A percentile compares a stretch with the other conserved stretches of the same genome.
These are phyloP conservation scores for Hydriomena furcata DNA, from an alignment of 2,888 invertebrate species.

Conservation along the genomic window DNA sequence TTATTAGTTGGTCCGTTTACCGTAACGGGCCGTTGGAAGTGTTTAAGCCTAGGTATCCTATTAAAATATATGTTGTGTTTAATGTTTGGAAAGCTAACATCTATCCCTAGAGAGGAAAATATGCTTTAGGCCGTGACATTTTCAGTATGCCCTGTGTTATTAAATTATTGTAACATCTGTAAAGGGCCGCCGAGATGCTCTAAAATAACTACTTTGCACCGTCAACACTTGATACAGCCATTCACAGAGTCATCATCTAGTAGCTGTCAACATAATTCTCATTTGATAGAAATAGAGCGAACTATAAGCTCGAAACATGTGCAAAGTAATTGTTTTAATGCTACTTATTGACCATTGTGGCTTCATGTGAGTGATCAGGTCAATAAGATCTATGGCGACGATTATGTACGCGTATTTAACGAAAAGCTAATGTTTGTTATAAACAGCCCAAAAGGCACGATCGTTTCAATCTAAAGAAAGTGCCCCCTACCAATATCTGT, in stretches of 20 bases:
- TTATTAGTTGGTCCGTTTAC: background rate
- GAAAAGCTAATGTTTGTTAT: conserved; percentile 4
- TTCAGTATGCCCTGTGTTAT: background rate
- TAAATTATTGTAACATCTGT: background rate
- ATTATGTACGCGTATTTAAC: too few relatives aligned
- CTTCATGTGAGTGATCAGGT: background rate
- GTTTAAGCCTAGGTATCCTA: conserved; percentile 11
- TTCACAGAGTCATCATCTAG: background rate
- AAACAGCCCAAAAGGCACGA: background rate
- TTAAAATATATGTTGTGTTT: background rate
- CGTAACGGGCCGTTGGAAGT: background rate
- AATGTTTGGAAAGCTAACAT: background rate
- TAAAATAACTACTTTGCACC: conserved; percentile 36
- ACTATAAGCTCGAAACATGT: conserved; percentile 17
- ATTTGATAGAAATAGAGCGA: background rate
- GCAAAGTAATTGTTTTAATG: conserved; percentile 35
- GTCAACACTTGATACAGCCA: conserved; percentile 9
- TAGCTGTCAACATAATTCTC: background rate
- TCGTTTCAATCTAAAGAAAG: background rate
- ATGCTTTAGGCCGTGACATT: conserved; percentile 8
- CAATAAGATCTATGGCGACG: background rate
- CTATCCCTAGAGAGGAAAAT: background rate
- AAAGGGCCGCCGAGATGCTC: conserved; percentile 11
- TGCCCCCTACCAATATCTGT: conserved; percentile 6
- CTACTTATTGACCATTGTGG: conserved; percentile 8